phyloP scores from a whole-genome alignment of 2,888 invertebrate genomes.

The Drosophila rellima region DNA sequence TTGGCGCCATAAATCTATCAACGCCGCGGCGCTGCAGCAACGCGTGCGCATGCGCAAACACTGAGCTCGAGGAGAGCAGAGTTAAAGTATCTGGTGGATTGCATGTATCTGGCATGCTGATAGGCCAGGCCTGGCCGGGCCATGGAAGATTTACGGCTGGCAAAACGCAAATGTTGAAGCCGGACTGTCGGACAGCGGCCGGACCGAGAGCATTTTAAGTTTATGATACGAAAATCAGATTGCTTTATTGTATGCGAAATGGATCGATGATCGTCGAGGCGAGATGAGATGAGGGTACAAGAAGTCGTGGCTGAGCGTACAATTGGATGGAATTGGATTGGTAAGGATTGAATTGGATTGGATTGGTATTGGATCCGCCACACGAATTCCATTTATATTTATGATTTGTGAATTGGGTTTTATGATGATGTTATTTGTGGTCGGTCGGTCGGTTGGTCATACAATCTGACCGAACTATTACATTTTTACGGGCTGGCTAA shows the following conservation, averaged over 20 bases:
- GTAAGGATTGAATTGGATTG: conserved; percentile 24
- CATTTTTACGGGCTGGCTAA: conserved; percentile 72
- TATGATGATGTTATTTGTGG: conserved; percentile 79
- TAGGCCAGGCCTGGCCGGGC: conserved; percentile 46
- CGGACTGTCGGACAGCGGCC: conserved; percentile 12
- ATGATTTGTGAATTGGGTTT: conserved; percentile 84
- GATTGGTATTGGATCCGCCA: conserved; percentile 27
- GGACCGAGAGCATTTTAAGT: conserved; percentile 66
- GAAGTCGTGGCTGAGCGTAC: conserved; percentile 35
- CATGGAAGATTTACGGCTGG: conserved; percentile 74
- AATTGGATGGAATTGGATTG: conserved; percentile 49
- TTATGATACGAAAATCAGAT: conserved; percentile 80
- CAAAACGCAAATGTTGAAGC: conserved; percentile 62
- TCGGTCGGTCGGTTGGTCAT: conserved; percentile 25
- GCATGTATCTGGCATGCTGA: conserved; percentile 63
- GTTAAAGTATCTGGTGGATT: conserved; percentile 44
- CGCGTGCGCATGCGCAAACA: conserved; percentile 79
- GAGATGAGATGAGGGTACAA: conserved; percentile 13
- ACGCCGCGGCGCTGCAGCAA: conserved; percentile 54
- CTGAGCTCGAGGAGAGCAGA: conserved; percentile 20
- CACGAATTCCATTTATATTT: conserved; percentile 83
- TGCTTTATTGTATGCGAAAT: conserved; percentile 80
- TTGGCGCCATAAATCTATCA: conserved; percentile 85
- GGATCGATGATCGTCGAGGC: conserved; percentile 62
- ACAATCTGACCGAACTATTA: conserved; percentile 68